Conservation (phyloP, 2,797 vertebrate species). For the Kryptopterus vitreolus region DNA sequence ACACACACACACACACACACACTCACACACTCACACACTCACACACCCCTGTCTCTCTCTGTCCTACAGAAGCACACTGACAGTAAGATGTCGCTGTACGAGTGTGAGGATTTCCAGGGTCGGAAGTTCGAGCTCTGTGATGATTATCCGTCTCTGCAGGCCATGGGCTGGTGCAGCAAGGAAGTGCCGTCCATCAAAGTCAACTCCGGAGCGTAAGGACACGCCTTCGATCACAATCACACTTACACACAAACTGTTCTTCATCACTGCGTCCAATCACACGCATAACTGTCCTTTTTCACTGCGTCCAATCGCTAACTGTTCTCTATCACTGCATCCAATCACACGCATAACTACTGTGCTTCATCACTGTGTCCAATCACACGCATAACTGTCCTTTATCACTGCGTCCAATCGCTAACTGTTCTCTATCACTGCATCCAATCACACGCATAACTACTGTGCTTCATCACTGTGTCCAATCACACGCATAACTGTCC, state of each 20-base stretch:
- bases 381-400: too few species aligned
- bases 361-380: not conserved
- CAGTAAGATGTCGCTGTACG: conserved; percentile 90
- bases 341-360: too few species aligned
- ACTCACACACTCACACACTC: not conserved
- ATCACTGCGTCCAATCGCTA: too few species aligned
- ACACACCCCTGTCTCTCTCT: not conserved
- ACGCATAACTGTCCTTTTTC: too few species aligned
- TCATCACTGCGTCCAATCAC: not conserved
- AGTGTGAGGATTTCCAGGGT: conserved; percentile 93
- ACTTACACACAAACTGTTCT: not conserved
- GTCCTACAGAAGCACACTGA: conserved; percentile 78
- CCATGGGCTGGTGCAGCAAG: conserved; percentile 97
- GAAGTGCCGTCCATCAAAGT: conserved; percentile 94
- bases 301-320: too few species aligned
- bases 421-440: too few species aligned
- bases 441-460: too few species aligned
- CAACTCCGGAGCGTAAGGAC: conserved; percentile 89
- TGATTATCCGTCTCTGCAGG: conserved; percentile 93
- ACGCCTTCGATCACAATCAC: too few species aligned
- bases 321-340: too few species aligned
- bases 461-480: not conserved
- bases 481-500: too few species aligned
- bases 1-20: conserved; percentile 1
- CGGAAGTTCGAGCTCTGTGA: conserved; percentile 92